Evolutionary conservation across 23 tunicate genomes (phyloP).

Genomic region (Corella eumyota): DNA sequence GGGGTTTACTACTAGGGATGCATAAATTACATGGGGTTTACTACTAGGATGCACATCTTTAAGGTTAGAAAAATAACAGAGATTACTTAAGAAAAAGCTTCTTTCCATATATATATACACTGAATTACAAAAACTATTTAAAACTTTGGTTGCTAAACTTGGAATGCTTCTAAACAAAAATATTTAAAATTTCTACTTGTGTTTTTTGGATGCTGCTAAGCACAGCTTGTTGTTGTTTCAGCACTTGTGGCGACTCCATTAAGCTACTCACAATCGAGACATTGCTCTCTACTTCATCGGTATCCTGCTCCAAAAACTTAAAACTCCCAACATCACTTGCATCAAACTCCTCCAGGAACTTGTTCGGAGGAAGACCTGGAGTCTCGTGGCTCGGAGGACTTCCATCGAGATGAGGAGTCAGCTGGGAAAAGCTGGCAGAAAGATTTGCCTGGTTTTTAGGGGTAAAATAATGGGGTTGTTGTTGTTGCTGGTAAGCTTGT

Average conservation of each 20-base stretch:
- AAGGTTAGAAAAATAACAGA: too few relatives aligned
- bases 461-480: background rate
- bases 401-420: too few relatives aligned
- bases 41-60: too few relatives aligned
- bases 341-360: constrained; percentile 8
- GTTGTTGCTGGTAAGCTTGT: background rate
- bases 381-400: too few relatives aligned
- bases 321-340: constrained; percentile 14
- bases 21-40: too few relatives aligned
- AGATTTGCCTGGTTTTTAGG: background rate
- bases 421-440: too few relatives aligned
- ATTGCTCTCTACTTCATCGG: background rate
- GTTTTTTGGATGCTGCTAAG: constrained; percentile 36
- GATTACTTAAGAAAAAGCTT: too few relatives aligned
- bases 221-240: constrained; percentile 30
- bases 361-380: background rate
- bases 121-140: too few relatives aligned
- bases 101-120: too few relatives aligned
- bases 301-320: constrained; percentile 16
- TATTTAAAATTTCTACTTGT: constrained; percentile 18
- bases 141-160: too few relatives aligned
- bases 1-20: too few relatives aligned
- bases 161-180: too few relatives aligned
- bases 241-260: constrained; percentile 24
- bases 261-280: constrained; percentile 10